These are phyloP conservation scores for Ptilonorhynchus violaceus DNA, from an alignment of 2,113 vertebrate genomes.

Conservation along the genomic window DNA sequence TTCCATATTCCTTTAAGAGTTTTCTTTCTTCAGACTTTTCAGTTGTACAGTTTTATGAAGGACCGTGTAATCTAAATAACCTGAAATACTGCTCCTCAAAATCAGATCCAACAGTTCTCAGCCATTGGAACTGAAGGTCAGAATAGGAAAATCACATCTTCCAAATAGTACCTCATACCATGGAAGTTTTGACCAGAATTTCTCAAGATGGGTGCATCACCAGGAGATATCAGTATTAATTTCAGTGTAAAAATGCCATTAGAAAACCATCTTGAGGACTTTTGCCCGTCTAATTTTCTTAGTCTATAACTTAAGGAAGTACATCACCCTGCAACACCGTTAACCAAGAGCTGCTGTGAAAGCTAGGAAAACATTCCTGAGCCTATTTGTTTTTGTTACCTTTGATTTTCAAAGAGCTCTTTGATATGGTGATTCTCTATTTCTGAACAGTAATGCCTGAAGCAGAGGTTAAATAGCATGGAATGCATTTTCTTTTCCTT, in stretches of 20 bases:
- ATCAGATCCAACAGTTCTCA: neutral
- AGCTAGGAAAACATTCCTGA: neutral
- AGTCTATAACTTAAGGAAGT: neutral
- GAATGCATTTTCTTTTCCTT: neutral
- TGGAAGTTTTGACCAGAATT: neutral
- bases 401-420: constrained; percentile 45
- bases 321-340: neutral
- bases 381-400: neutral
- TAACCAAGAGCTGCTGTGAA: neutral
- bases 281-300: neutral
- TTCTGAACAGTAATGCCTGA: constrained; percentile 7
- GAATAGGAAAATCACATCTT: neutral
- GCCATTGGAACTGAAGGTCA: neutral
- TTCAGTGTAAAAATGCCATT: neutral
- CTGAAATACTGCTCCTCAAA: neutral
- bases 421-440: constrained; percentile 42
- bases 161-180: neutral
- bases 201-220: neutral
- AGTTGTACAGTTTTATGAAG: neutral
- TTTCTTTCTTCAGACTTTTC: neutral
- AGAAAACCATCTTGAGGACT: neutral
- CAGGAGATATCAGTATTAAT: neutral
- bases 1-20: neutral
- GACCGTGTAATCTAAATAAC: neutral
- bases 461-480: neutral